phyloP scores from a whole-genome alignment of 2,113 vertebrate genomes.

The Anseranas semipalmata region DNA sequence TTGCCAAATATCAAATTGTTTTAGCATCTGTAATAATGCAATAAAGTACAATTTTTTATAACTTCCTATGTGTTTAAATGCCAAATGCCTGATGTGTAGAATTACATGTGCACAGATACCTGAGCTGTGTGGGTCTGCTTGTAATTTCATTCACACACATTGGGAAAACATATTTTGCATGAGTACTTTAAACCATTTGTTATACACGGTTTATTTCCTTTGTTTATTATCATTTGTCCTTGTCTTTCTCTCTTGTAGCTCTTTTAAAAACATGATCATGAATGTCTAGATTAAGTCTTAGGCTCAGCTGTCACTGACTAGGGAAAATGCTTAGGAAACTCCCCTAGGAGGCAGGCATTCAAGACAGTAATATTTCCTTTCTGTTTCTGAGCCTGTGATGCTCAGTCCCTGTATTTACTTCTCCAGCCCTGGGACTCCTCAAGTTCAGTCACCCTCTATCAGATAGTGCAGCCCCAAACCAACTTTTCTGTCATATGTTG shows the following conservation, averaged over 20 bases:
- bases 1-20: neutral
- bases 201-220: neutral
- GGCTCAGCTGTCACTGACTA: neutral
- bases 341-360: neutral
- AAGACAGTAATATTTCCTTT: neutral
- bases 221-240: neutral
- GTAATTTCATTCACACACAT: neutral
- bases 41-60: neutral
- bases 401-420: rapidly evolving
- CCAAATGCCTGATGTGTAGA: neutral
- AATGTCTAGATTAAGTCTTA: neutral
- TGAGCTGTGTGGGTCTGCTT: neutral
- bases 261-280: neutral
- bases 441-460: neutral
- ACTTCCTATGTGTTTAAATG: neutral
- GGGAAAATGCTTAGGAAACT: neutral
- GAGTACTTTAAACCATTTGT: neutral
- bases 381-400: neutral
- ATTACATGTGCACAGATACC: neutral
- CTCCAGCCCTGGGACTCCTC: neutral
- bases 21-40: neutral
- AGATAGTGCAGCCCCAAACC: neutral
- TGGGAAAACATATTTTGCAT: neutral
- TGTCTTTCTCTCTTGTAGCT: neutral
- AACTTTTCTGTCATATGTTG: rapidly evolving